Evolutionary conservation across 2,888 invertebrate genomes (phyloP).

Genomic region (Spilarctia lutea): DNA sequence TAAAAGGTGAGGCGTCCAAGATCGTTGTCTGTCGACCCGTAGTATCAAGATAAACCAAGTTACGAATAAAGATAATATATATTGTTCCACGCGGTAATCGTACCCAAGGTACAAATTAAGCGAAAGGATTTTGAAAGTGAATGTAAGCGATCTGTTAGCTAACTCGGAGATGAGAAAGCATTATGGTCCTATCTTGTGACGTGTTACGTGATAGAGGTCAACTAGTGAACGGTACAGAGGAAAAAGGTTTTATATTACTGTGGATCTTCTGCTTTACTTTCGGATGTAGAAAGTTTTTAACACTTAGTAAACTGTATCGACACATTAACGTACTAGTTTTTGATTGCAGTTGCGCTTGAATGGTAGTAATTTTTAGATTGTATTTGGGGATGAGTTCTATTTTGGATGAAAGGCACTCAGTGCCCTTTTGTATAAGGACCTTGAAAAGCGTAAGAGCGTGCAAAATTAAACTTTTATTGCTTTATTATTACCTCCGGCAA

Average conservation of each 20-base stretch:
- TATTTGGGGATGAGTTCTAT: neutral
- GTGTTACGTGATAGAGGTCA: constrained; percentile 58
- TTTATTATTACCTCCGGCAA: too few species aligned
- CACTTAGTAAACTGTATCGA: neutral
- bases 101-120: constrained; percentile 45
- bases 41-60: constrained; percentile 11
- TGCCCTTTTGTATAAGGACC: too few species aligned
- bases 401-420: neutral
- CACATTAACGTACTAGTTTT: too few species aligned
- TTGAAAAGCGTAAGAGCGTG: too few species aligned
- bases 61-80: constrained; percentile 26
- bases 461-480: neutral
- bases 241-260: constrained; percentile 34
- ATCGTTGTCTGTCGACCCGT: constrained; percentile 10
- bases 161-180: constrained; percentile 63
- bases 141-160: constrained; percentile 58
- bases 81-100: constrained; percentile 21
- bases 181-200: constrained; percentile 53
- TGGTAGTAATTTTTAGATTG: neutral
- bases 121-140: constrained; percentile 76
- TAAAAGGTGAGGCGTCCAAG: neutral
- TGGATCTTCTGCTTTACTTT: constrained; percentile 20
- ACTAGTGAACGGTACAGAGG: constrained; percentile 34
- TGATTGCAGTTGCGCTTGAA: neutral
- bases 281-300: constrained; percentile 18